phyloP scores from a whole-genome alignment of 1,140 invertebrate species.

The Hyphantria cunea region DNA sequence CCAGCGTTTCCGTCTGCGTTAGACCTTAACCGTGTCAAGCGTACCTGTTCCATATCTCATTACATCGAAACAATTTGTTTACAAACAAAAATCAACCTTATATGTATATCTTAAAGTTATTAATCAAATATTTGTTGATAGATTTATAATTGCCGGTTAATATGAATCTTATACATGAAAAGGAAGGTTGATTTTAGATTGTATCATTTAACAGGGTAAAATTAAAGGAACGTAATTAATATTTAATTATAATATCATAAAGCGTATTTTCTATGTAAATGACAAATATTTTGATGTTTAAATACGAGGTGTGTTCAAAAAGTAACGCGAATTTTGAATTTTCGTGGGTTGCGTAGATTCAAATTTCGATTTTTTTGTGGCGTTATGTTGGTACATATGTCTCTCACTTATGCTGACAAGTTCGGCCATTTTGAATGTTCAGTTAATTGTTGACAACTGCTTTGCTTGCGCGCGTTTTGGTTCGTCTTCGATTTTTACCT shows the following conservation, averaged over 20 bases:
- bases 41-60: constrained; percentile 18
- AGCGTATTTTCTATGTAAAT: constrained; percentile 2
- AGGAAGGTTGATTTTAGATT: constrained; percentile 6
- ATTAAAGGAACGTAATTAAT: constrained; percentile 23
- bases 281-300: not conserved
- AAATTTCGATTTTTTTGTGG: too few relatives aligned
- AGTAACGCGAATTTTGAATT: not conserved
- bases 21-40: constrained; percentile 17
- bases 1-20: constrained; percentile 13
- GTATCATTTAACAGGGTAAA: constrained; percentile 6
- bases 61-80: not conserved
- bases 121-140: not conserved
- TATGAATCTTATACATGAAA: not conserved
- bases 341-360: too few relatives aligned
- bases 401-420: too few relatives aligned
- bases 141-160: not conserved
- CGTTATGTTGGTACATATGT: too few relatives aligned
- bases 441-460: too few relatives aligned
- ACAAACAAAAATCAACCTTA: constrained; percentile 7
- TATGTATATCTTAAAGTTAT: not conserved
- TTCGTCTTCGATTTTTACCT: too few relatives aligned
- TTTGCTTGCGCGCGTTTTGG: too few relatives aligned
- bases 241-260: constrained; percentile 24
- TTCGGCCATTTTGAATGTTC: too few relatives aligned
- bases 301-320: not conserved